phyloP scores from a whole-genome alignment of 2,113 vertebrate genomes.

The Lophochroa leadbeateri region DNA sequence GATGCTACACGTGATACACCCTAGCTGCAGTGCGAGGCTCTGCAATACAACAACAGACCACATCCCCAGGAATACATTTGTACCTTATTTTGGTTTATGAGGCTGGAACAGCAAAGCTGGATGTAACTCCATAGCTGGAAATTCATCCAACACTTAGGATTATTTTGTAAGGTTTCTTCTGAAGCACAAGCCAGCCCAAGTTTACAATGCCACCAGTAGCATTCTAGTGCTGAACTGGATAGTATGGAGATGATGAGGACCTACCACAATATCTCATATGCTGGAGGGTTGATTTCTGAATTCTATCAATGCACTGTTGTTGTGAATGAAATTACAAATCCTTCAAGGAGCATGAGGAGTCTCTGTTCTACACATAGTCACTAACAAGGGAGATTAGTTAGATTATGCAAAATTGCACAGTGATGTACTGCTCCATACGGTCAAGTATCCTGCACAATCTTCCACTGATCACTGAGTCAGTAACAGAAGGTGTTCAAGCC shows the following conservation, averaged over 20 bases:
- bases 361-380: not conserved
- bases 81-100: not conserved
- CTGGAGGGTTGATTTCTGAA: not conserved
- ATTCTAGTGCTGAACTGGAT: not conserved
- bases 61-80: not conserved
- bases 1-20: not conserved
- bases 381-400: not conserved
- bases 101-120: not conserved
- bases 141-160: not conserved
- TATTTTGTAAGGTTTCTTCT: not conserved
- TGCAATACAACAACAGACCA: not conserved
- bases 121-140: not conserved
- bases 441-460: not conserved
- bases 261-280: not conserved
- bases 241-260: not conserved
- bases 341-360: not conserved
- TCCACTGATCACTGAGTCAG: not conserved
- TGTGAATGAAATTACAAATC: not conserved
- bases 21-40: not conserved
- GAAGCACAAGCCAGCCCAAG: not conserved
- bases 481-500: not conserved
- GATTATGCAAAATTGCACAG: not conserved
- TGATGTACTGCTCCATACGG: not conserved
- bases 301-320: rapidly evolving
- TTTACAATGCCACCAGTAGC: not conserved